Base-by-base conservation (phyloP, 2,888 invertebrate genomes). In the Epicampocera succincta region DNA sequence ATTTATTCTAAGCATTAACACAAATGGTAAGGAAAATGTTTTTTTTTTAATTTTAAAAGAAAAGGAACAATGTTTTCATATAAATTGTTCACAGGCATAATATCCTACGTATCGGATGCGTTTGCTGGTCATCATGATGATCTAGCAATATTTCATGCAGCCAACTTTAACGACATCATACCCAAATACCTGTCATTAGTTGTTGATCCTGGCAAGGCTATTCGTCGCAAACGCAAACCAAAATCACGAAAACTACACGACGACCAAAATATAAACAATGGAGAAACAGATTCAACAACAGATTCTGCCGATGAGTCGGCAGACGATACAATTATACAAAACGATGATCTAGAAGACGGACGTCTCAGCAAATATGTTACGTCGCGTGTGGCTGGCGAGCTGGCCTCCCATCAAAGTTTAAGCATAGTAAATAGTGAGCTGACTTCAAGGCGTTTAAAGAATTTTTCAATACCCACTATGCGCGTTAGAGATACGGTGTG, bases 81-180 rank as follows among this genome's bases (percentile, higher is more conserved):
- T 58, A 2, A 48, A 12, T 33, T 19, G 13, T 6, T 61, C 38
- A 0, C 29, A 89, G 89, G 88, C 52, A 86, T 91, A 17, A 89
- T 91, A 2, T 89, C 90, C 66, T 90, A 89, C 60, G 86, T 91
- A 2, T 91, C 91, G 3, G 88, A 90, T 25, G 88, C 89, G 4
- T 91, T 85, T 84, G 87, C 89, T 9, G 91, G 90, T 2, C 87
- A 88, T 77, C 88, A 88, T 56, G 90, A 91, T 68, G 90, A 91
- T 79, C 78, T 91, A 19, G 88, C 90, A 52, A 85, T 91, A 79
- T 91, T 91, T 50, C 90, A 88, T 79, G 89, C 87, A 12, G 87
- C 86, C 25, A 87, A 89, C 58, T 91, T 91, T 76, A 87, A 88
- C 60, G 85, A 86, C 33, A 78, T 87, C 13, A 89, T 91, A 85